phyloP scores from a whole-genome alignment of 2,888 invertebrate genomes.

The Brachyptera risi region DNA sequence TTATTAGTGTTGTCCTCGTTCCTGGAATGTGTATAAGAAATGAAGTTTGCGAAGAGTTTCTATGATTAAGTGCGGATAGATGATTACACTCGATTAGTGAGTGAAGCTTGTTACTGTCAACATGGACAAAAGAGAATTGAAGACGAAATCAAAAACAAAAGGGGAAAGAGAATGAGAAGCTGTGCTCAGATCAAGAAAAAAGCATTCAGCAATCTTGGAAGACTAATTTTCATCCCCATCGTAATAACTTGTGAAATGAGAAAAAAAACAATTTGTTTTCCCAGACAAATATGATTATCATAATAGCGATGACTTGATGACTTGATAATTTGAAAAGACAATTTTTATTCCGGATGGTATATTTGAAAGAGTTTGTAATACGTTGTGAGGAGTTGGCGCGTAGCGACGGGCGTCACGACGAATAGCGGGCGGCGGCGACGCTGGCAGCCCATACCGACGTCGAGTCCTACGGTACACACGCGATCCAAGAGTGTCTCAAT shows the following conservation, averaged over 20 bases:
- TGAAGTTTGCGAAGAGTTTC: constrained; percentile 1
- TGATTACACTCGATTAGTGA: constrained; percentile 28
- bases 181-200: constrained; percentile 13
- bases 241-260: constrained; percentile 11
- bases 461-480: not conserved
- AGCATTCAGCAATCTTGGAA: constrained; percentile 18
- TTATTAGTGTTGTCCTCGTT: constrained; percentile 9
- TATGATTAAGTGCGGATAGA: constrained; percentile 22
- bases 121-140: constrained; percentile 16
- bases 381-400: not conserved
- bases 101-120: constrained; percentile 28
- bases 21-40: constrained; percentile 11
- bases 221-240: constrained; percentile 22
- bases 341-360: too few relatives aligned
- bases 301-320: too few relatives aligned
- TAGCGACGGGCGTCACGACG: not conserved
- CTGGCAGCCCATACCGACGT: not conserved
- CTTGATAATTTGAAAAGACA: too few relatives aligned
- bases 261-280: not conserved
- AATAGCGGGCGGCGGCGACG: not conserved
- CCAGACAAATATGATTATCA: not conserved
- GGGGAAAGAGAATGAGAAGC: constrained; percentile 16
- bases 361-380: not conserved
- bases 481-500: constrained; percentile 8
- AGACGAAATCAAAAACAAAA: constrained; percentile 7